Base-by-base conservation (phyloP, 2,113 vertebrate species). In the Paratilapia polleni region DNA sequence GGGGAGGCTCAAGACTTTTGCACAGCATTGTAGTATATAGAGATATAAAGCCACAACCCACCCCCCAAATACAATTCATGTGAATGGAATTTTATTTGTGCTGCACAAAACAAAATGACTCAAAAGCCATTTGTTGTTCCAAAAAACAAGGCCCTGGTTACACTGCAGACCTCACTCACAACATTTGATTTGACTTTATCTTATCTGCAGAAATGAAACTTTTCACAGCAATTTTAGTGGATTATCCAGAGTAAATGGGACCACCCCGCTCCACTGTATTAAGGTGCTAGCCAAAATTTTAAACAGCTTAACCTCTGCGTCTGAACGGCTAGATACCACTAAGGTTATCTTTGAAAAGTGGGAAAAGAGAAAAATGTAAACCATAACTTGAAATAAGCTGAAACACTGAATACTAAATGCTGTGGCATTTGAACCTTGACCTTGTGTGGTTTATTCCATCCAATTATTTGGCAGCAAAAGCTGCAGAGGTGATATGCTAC, bases 391-490 rank as follows among this genome's bases (percentile, higher is more conserved):
- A 22, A 3, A 57, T 22, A 34, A 4, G 34, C 34, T 34, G 34
- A 34, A 34, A 34, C 34, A 34, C 3, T 34, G 34, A 34, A 34
- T 34, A 6, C 34, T 34, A 3, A 34, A 57, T 24, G n/a, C 26
- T 60, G 26, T 28, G 24, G 28, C 26, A 13, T 60, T 70, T 70
- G 49, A 3, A 36, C 36, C 57, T 84, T 59, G 82, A 75, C 77
- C 75, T 84, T 82, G 19, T 26, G 52, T 77, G 49, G n/a, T 86
- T 80, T 24, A 52, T 85, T 87, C 52, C 2, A 52, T 26, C 64
- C 47, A 88, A 80, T 89, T 78, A 78, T 83, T 81, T 76, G 28
- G 36, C 52, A 80, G 47, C 38, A 52, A 77, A 62, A 58, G 34
- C 24, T 26, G 61, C 75, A 28, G 28, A 34, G 22, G 22, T 26